phyloP scores from a whole-genome alignment of 2,113 vertebrate genomes.

The Gobius niger region DNA sequence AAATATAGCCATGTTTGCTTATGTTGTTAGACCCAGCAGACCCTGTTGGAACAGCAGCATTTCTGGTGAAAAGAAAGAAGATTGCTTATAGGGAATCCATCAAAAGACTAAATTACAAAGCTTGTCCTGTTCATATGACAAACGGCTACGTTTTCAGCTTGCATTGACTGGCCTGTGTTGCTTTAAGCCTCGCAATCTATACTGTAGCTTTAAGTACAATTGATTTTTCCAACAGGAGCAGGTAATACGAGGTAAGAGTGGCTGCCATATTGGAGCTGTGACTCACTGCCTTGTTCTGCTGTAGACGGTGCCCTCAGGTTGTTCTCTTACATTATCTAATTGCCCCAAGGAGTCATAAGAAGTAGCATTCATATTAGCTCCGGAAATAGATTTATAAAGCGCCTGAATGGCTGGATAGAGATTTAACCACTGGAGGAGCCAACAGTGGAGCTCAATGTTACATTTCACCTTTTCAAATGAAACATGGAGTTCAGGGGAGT shows the following conservation, averaged over 20 bases:
- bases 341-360: conserved; percentile 29
- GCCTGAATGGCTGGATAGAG: neutral
- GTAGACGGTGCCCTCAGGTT: conserved; percentile 23
- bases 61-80: neutral
- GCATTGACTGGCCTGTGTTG: neutral
- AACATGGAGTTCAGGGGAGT: neutral
- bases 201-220: neutral
- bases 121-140: neutral
- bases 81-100: neutral
- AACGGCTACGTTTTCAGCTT: neutral
- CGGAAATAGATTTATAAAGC: neutral
- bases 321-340: conserved; percentile 44
- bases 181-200: neutral
- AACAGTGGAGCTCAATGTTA: neutral
- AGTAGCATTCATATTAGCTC: conserved; percentile 30
- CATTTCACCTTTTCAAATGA: conserved; percentile 5
- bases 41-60: neutral
- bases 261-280: neutral
- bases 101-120: neutral
- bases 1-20: neutral
- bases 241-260: neutral
- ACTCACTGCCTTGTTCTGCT: neutral
- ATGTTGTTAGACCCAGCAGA: neutral
- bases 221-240: neutral
- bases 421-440: neutral